phyloP scores from a whole-genome alignment of 1,140 invertebrate genomes.

The Oncopodura yosiiana region DNA sequence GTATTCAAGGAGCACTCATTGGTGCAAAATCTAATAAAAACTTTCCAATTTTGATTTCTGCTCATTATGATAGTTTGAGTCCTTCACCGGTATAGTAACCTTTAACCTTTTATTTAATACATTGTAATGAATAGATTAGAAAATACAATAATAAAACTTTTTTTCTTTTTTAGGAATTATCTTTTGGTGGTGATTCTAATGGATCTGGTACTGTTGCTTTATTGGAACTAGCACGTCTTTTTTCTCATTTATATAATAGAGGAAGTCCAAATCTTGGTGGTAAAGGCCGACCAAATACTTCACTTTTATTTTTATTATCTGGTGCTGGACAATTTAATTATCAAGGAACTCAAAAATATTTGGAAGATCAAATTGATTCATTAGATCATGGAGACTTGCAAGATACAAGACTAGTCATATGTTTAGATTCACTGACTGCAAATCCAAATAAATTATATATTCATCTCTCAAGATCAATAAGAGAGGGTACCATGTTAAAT shows the following conservation, averaged over 20 bases:
- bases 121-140: slow-evolving; percentile 9
- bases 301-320: slow-evolving; percentile 76
- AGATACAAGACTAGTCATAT: slow-evolving; percentile 81
- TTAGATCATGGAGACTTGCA: slow-evolving; percentile 42
- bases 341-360: slow-evolving; percentile 89
- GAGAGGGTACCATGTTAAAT: slow-evolving; percentile 64
- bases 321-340: slow-evolving; percentile 93
- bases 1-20: slow-evolving; percentile 67
- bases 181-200: slow-evolving; percentile 83
- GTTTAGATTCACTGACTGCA: slow-evolving; percentile 70
- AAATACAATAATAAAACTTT: slow-evolving; percentile 3
- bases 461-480: slow-evolving; percentile 94
- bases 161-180: slow-evolving; percentile 54
- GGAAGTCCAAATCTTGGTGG: background rate
- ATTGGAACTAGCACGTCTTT: slow-evolving; percentile 76
- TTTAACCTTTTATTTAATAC: slow-evolving; percentile 20
- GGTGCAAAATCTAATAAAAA: slow-evolving; percentile 68
- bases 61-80: slow-evolving; percentile 85
- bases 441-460: slow-evolving; percentile 57
- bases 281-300: slow-evolving; percentile 63
- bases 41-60: slow-evolving; percentile 75
- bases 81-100: slow-evolving; percentile 68
- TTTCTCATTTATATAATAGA: slow-evolving; percentile 80
- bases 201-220: slow-evolving; percentile 82
- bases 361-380: slow-evolving; percentile 78